Evolutionary conservation across 2,113 vertebrate species (phyloP), one percentile per base, ranked within the genome.

Genomic region (Sinocyclocheilus maitianheensis): DNA sequence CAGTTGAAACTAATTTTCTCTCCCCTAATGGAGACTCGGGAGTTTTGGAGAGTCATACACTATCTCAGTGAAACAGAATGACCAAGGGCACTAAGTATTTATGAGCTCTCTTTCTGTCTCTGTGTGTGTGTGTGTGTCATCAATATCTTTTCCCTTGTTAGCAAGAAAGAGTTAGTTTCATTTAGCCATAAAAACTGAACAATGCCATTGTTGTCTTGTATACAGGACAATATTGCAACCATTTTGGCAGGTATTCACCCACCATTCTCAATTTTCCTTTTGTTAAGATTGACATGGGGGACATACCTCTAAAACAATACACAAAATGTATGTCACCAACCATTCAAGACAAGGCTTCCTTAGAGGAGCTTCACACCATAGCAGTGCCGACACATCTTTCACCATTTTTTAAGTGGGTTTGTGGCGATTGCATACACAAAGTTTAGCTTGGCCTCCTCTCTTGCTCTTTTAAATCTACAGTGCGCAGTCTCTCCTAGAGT

Each of bases 391-490:
- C 83, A 65, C 53, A 78, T 72, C 86, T 86, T 69, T 76, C 78
- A 81, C 69, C 26, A 82, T 18, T 86, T 85, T 34, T 72, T 60
- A 75, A 30, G 85, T 83, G 71, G 67, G 83, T 86, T 85, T 72
- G 55, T 85, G 82, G 82, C 16, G 77, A 81, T 48, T 74, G 65
- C 37, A 77, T 69, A 37, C 77, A 88, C 84, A 85, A 88, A 89
- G 43, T 37, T 55, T 24, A 88, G 65, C 87, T 84, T 67, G 51
- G 81, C 87, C 84, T 85, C 74, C 77, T 84, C 34, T 82, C 63
- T 55, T 26, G 43, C 46, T 60, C 71, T 43, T 67, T 81, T 79
- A 77, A 60, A 24, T n/a, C 58, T 3, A 60, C 2, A 60, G 18
- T 60, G 55, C 7, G 1, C 58, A 3, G 22, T 62, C 58, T 62